A percentile compares a stretch with the other conserved stretches of the same genome.
Evolutionary conservation across 1,140 invertebrate species (phyloP).

Genomic region (Diplogasteroides magnus): DNA sequence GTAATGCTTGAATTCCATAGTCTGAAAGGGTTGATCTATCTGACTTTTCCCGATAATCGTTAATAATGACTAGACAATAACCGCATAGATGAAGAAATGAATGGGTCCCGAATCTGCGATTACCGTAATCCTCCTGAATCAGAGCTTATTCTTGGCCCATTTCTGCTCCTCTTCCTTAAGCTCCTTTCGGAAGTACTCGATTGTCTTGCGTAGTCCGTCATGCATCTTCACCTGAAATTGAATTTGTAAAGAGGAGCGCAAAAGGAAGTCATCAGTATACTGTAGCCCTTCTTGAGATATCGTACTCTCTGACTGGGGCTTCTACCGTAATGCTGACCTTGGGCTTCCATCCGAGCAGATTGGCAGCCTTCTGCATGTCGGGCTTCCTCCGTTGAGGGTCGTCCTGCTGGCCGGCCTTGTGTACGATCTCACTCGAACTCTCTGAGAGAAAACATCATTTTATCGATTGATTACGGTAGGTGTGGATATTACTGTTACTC

Average conservation of each 20-base stretch:
- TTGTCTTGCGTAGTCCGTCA: conserved; percentile 43
- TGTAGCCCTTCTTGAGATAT: conserved; percentile 17
- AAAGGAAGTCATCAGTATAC: background rate
- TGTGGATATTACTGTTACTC: too few relatives aligned
- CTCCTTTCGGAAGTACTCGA: conserved; percentile 25
- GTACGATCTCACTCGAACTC: conserved; percentile 74
- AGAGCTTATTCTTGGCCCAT: background rate
- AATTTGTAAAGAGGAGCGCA: too few relatives aligned
- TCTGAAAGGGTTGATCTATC: too few relatives aligned
- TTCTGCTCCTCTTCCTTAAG: background rate
- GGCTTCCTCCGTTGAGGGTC: conserved; percentile 88
- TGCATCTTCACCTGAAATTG: conserved; percentile 27
- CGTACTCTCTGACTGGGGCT: conserved; percentile 9
- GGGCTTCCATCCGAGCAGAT: conserved; percentile 82
- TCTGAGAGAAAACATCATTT: conserved; percentile 67
- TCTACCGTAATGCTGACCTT: conserved; percentile 61
- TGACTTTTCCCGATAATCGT: too few relatives aligned
- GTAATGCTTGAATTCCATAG: too few relatives aligned
- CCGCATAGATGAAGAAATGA: too few relatives aligned
- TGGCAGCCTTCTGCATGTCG: conserved; percentile 80
- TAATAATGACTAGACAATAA: too few relatives aligned
- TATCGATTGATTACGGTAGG: too few relatives aligned
- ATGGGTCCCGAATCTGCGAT: too few relatives aligned
- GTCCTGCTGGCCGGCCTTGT: conserved; percentile 66
- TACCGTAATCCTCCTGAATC: too few relatives aligned